phyloP scores from a whole-genome alignment of 2,888 invertebrate species.

The Deroplatys truncata region DNA sequence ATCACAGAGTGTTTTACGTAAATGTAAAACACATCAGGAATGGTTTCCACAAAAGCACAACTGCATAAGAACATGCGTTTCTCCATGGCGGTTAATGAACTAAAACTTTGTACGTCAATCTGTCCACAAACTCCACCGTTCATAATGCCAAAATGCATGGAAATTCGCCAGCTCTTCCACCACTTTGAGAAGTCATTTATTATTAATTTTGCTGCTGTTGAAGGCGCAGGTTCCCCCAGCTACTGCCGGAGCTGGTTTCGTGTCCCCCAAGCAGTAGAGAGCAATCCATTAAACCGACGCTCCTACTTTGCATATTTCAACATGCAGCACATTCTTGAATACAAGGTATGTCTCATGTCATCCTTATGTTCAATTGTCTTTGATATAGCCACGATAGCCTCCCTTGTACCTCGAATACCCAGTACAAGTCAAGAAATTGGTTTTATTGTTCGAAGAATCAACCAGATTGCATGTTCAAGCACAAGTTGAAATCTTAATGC shows the following conservation, averaged over 20 bases:
- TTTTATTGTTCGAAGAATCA: no score
- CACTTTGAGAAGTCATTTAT: neutral
- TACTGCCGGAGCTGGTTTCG: neutral
- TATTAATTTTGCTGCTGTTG: neutral
- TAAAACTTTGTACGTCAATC: neutral
- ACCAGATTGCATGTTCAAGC: no score
- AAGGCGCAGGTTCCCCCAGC: neutral
- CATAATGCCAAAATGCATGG: neutral
- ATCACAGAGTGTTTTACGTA: no score
- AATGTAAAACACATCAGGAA: no score
- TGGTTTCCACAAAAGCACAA: no score
- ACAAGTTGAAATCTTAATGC: no score
- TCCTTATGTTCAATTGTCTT: no score
- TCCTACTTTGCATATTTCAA: neutral
- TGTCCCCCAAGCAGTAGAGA: neutral
- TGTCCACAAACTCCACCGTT: neutral
- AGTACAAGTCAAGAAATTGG: no score
- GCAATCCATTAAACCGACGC: neutral
- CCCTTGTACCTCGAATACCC: no score
- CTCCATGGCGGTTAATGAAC: neutral
- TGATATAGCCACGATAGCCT: no score
- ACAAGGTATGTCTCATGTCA: neutral
- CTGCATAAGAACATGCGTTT: neutral
- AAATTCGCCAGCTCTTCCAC: neutral
- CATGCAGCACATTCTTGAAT: neutral